Base-by-base conservation (phyloP, 2,888 invertebrate genomes). In the Griposia aprilina region DNA sequence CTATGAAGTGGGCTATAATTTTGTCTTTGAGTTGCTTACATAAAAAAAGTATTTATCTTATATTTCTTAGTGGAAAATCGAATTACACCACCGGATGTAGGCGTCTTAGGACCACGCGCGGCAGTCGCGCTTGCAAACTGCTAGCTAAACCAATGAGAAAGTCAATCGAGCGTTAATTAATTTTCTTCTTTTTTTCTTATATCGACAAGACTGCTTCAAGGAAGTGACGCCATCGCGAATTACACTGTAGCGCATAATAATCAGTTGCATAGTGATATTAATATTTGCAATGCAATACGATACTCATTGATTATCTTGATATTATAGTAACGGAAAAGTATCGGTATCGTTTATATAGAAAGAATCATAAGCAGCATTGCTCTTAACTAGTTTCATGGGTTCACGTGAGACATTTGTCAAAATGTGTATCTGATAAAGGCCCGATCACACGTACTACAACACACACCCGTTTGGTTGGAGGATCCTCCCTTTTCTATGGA, bases 241-340 rank as follows among this genome's bases (percentile, higher is more conserved):
- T 23, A 41, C 15, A 50, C 55, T 41, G 62, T 48, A 20, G 0
- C 10, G 78, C 71, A 78, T 78, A 71, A 50, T 48, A 78, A 78
- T 70, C 36, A 57, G 36, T 10, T 36, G 62, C 26, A 55, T 66
- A 78, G 10, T 60, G 26, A 36, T 48, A 59, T 0, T 23, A 23
- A 36, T 48, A 59, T 0, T 23, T 17, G 17, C 60, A 80, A 80
- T 70, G 70, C 48, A 26, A 70, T 55, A 48, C 70, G 69, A 50
- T 50, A 63, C 55, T 26, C 52, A 26, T 48, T 69, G 23, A 70
- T 78, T 55, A 50, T 52, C 30, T 68, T 30, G 52, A 60, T 60
- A 76, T 5, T 30, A 20, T 8, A 17, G 1, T 66, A 62, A 68
- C 68, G 20, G 62, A 48, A 36, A 5, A 36, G 17, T 55, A 57